These are phyloP conservation scores for Rhaphigaster nebulosa DNA, from an alignment of 2,888 invertebrate species.

Conservation along the genomic window DNA sequence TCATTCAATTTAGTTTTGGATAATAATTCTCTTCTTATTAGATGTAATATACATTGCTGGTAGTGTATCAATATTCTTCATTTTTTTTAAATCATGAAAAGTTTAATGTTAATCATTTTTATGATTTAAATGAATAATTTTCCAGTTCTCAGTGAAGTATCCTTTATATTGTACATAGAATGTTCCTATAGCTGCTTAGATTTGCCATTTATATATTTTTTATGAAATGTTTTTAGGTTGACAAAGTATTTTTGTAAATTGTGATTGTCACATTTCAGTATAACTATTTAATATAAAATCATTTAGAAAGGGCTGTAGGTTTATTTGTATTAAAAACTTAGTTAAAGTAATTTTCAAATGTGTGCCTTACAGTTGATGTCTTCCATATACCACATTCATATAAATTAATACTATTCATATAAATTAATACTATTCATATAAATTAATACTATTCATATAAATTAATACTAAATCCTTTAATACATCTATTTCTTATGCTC, in stretches of 20 bases:
- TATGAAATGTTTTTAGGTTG: neutral
- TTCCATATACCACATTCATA: constrained; percentile 2
- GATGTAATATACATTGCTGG: neutral
- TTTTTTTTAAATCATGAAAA: no score
- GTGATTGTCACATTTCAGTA: neutral
- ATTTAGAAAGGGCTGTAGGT: neutral
- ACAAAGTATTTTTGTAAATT: constrained; percentile 33
- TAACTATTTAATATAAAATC: neutral
- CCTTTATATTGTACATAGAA: constrained; percentile 2
- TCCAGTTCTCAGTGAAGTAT: neutral
- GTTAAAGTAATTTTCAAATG: constrained; percentile 3
- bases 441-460: neutral
- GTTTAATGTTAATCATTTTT: neutral
- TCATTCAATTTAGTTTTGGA: neutral
- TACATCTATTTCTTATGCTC: neutral
- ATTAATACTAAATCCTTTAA: neutral
- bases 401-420: neutral
- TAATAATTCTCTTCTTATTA: constrained; percentile 15
- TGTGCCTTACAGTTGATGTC: constrained; percentile 37
- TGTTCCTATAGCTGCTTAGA: constrained; percentile 17
- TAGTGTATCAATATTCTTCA: neutral
- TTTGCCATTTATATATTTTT: constrained; percentile 19
- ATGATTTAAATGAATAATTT: neutral
- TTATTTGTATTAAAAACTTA: neutral
- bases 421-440: no score